Percentiles rank a stretch among this genome's conserved stretches.
phyloP scores from a whole-genome alignment of 2,888 invertebrate genomes.

The Drosophila ochracea region DNA sequence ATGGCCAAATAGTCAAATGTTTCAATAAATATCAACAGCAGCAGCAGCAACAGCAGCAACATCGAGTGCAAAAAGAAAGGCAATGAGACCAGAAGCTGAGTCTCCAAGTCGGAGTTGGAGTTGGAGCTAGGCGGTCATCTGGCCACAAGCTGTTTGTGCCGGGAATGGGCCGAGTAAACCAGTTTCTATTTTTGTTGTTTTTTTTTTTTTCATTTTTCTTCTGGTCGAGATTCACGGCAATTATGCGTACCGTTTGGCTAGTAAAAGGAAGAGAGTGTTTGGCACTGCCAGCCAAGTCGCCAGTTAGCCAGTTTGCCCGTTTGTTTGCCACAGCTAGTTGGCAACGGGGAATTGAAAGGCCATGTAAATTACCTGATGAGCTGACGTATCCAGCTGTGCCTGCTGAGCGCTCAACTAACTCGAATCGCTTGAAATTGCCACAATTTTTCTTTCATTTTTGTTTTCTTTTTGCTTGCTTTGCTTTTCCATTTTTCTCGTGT shows the following conservation, averaged over 20 bases:
- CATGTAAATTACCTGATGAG: constrained; percentile 78
- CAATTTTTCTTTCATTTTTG: constrained; percentile 52
- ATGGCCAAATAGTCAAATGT: constrained; percentile 47
- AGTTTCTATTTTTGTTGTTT: constrained; percentile 34
- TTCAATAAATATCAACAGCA: constrained; percentile 34
- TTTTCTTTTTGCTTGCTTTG: constrained; percentile 7
- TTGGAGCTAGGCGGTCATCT: constrained; percentile 41
- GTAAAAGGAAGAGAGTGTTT: constrained; percentile 80
- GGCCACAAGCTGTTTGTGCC: constrained; percentile 17
- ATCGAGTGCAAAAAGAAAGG: constrained; percentile 61
- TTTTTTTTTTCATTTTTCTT: constrained; percentile 17
- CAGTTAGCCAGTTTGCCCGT: constrained; percentile 6
- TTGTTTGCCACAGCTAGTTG: constrained; percentile 19
- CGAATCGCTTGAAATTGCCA: constrained; percentile 57
- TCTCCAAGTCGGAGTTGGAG: constrained; percentile 1
- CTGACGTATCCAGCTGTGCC: constrained; percentile 73
- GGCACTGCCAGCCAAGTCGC: constrained; percentile 45
- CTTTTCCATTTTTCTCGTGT: constrained; percentile 4
- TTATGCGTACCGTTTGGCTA: constrained; percentile 74
- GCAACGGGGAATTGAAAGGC: constrained; percentile 76
- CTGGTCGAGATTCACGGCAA: constrained; percentile 74
- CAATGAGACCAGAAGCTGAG: constrained; percentile 9
- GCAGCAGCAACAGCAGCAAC: constrained; percentile 1
- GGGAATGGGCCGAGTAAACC: constrained; percentile 44
- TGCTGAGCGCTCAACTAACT: constrained; percentile 43